Percentiles rank a stretch among this genome's conserved stretches.
Conservation (phyloP, 2,113 vertebrate genomes). For the Rhodinocichla rosea region DNA sequence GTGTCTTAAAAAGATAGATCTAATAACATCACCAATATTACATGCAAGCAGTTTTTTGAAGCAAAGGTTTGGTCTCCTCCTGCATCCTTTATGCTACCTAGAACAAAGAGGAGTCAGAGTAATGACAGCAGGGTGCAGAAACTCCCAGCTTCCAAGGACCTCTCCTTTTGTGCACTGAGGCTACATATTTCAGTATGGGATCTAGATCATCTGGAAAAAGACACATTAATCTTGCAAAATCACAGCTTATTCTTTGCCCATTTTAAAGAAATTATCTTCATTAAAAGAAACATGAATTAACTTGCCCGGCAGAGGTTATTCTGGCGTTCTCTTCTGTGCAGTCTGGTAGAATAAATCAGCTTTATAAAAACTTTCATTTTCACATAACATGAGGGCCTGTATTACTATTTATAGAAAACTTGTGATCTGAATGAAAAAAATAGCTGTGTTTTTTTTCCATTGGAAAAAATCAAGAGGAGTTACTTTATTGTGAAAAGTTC, state of each 20-base stretch:
- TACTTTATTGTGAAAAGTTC: slow-evolving; percentile 48
- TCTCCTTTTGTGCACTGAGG: background rate
- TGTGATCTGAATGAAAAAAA: slow-evolving; percentile 48
- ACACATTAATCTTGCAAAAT: background rate
- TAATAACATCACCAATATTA: background rate
- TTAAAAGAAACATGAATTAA: slow-evolving; percentile 32
- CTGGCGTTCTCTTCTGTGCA: background rate
- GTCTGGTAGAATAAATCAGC: slow-evolving; percentile 13
- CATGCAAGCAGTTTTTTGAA: background rate
- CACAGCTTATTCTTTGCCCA: background rate
- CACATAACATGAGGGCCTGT: background rate
- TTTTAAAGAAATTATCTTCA: slow-evolving; percentile 9
- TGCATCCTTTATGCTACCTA: background rate
- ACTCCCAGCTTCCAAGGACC: background rate
- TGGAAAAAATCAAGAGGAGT: slow-evolving; percentile 35
- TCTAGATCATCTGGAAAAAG: background rate
- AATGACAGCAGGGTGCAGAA: background rate
- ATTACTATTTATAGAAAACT: slow-evolving; percentile 30
- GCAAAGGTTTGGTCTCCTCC: background rate
- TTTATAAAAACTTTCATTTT: background rate
- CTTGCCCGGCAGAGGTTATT: background rate
- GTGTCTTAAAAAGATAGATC: background rate
- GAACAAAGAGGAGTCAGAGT: background rate
- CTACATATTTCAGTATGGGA: background rate
- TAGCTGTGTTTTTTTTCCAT: slow-evolving; percentile 6